These are phyloP conservation scores for Lagorchestes hirsutus DNA, from an alignment of 2,797 vertebrate species.

Conservation along the genomic window DNA sequence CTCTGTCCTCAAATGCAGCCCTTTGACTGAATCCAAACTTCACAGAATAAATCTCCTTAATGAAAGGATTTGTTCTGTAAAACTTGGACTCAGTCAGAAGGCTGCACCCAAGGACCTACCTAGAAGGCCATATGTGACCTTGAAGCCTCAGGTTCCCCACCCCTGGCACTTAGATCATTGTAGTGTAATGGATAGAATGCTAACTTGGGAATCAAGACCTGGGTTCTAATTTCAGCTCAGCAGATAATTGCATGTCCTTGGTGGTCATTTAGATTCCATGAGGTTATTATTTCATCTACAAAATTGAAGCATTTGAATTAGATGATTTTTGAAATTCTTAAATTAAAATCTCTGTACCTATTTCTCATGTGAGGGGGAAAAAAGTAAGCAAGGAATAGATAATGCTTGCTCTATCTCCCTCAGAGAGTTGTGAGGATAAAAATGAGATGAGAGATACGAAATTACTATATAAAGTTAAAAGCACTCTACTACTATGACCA, in stretches of 20 bases:
- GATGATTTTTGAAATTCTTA: neutral
- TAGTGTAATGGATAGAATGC: neutral
- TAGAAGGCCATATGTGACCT: too few species aligned
- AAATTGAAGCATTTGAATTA: neutral
- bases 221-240: neutral
- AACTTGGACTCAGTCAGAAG: too few species aligned
- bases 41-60: too few species aligned
- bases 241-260: neutral
- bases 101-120: too few species aligned
- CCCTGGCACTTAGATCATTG: neutral
- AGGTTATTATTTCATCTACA: neutral
- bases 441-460: slow-evolving; percentile 22
- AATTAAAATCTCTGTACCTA: neutral
- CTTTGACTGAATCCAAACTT: too few species aligned
- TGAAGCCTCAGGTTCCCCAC: too few species aligned
- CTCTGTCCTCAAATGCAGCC: too few species aligned
- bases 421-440: neutral
- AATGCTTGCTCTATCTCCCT: neutral
- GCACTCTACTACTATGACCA: neutral
- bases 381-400: slow-evolving; percentile 13
- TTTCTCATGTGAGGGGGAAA: neutral
- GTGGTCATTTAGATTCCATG: neutral
- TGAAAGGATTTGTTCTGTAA: too few species aligned
- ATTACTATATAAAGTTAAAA: slow-evolving; percentile 9
- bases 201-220: neutral